phyloP scores from a whole-genome alignment of 2,113 vertebrate genomes.

The Indicator indicator region DNA sequence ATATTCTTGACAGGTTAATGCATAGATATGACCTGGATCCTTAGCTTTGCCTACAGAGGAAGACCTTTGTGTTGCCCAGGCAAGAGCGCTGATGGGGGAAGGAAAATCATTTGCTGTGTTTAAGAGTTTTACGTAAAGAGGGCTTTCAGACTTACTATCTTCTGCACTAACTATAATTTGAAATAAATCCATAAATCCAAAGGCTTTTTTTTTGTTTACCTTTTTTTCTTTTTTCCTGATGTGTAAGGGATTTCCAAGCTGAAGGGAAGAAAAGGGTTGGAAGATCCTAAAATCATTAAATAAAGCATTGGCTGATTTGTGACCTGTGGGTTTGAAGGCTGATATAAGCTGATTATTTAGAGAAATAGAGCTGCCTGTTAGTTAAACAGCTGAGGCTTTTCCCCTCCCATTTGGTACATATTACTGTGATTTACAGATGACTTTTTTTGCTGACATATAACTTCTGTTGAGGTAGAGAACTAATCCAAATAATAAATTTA shows the following conservation, averaged over 20 bases:
- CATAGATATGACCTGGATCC: conserved; percentile 10
- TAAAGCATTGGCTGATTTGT: background rate
- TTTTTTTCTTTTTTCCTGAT: background rate
- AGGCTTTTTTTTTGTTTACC: background rate
- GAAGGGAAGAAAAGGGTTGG: background rate
- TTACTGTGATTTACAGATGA: background rate
- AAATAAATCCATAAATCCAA: conserved; percentile 15
- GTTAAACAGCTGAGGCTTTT: background rate
- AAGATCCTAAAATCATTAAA: conserved; percentile 24
- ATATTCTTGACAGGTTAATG: conserved; percentile 39
- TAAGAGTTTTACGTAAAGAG: conserved; percentile 6
- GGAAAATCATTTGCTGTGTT: background rate
- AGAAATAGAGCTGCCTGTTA: background rate
- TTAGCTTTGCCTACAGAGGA: background rate
- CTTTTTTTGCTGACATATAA: background rate
- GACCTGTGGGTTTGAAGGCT: background rate
- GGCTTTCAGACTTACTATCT: background rate
- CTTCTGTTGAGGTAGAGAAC: background rate
- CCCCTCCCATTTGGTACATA: background rate
- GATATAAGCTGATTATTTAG: background rate
- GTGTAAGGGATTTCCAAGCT: background rate
- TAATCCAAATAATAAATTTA: background rate
- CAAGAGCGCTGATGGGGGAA: background rate
- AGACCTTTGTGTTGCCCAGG: background rate
- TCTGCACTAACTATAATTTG: background rate